Base-by-base conservation (phyloP, 2,888 invertebrate genomes). In the Arrhopalites spinosus region DNA sequence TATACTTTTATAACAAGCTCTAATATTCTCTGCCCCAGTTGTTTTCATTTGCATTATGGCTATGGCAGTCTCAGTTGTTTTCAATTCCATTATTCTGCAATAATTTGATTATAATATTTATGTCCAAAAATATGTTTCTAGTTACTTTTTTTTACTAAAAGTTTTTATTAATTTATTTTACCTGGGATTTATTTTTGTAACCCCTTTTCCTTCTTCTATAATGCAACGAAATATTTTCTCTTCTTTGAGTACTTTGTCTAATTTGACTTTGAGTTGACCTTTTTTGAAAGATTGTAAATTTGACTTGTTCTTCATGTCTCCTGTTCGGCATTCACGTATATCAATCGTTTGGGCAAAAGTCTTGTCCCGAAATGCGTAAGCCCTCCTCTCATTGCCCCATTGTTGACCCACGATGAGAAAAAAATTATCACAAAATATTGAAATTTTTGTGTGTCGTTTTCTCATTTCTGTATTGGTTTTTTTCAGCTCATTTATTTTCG, bases 1-100 rank as follows among this genome's bases (percentile, higher is more conserved):
- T 83, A n/a, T n/a, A 73, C 78, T 75, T 70, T 79, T 81, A 64
- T 83, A 83, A 2, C 81, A 73, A 23, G 78, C 74, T 50, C 80
- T 78, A 15, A 83, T 78, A 66, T 83, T 83, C 75, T 83, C 83
- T 25, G 81, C 83, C 76, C 82, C 83, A 0, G 79, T 81, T 63
- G 80, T 82, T 66, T 79, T 81, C 81, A 83, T 81, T 73, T 81
- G 78, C 81, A 82, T 83, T 5, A 79, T 77, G 20, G 83, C 81
- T 2, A 78, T 80, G 17, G 76, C 75, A n/a, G 81, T 83, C 74
- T 83, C 83, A 0, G 78, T 80, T 61, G 73, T 74, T 69, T 81
- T 80, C 17, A 81, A 70, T 56, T 79, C 78, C 47, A 76, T 66
- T 36, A 76, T 45, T 71, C 81, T 81, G 53, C 11, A 73, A 53